These are phyloP conservation scores for Clistopyga incitator DNA, from an alignment of 2,888 invertebrate genomes.

Conservation along the genomic window DNA sequence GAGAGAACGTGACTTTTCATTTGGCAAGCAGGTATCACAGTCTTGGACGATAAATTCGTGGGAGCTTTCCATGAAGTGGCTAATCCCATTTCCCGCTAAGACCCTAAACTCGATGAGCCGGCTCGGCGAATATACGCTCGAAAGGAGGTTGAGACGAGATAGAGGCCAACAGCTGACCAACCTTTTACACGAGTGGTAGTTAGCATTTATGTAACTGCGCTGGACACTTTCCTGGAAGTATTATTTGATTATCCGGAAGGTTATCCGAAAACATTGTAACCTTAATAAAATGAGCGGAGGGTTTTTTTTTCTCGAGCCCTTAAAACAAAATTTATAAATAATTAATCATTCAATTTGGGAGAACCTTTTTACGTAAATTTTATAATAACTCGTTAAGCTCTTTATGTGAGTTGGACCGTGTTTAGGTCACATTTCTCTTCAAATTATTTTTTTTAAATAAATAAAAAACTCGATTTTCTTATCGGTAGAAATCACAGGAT, in stretches of 20 bases:
- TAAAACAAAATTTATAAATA: too few species aligned
- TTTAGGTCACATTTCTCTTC: too few species aligned
- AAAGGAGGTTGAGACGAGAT: slow-evolving; percentile 41
- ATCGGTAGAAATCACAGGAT: too few species aligned
- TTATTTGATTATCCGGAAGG: slow-evolving; percentile 12
- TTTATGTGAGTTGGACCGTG: too few species aligned
- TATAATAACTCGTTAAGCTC: too few species aligned
- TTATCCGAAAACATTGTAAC: not conserved
- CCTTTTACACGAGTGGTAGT: slow-evolving; percentile 26
- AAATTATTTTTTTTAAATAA: too few species aligned
- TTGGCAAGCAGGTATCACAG: slow-evolving; percentile 73
- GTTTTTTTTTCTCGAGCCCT: too few species aligned
- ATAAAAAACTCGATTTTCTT: too few species aligned
- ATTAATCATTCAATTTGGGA: too few species aligned
- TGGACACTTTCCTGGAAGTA: slow-evolving; percentile 36
- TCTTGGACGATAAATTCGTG: slow-evolving; percentile 75
- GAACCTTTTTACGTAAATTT: too few species aligned
- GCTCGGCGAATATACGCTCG: slow-evolving; percentile 24
- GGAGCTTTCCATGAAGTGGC: slow-evolving; percentile 71
- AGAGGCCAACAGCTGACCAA: slow-evolving; percentile 1
- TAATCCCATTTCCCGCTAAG: slow-evolving; percentile 75
- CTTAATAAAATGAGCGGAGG: not conserved
- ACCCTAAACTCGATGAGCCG: slow-evolving; percentile 29
- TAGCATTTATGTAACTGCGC: slow-evolving; percentile 39
- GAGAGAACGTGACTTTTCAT: slow-evolving; percentile 74